A percentile compares a stretch with the other conserved stretches of the same genome.
phyloP scores from a whole-genome alignment of 2,797 vertebrate genomes.

The Leucoraja ocellata region DNA sequence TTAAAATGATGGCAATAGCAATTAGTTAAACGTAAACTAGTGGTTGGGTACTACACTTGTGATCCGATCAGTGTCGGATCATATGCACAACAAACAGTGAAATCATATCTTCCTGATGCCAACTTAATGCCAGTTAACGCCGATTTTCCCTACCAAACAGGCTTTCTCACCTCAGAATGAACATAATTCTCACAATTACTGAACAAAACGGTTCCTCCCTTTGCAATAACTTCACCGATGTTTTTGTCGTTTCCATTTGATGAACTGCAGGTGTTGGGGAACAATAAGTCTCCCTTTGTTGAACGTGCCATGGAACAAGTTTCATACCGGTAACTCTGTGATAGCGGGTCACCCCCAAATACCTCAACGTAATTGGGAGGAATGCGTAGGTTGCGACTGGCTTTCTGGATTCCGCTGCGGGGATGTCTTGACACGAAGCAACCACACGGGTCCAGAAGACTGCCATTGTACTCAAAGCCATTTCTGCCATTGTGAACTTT shows the following conservation, averaged over 20 bases:
- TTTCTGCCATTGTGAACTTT: conserved; percentile 4
- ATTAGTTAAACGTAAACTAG: neutral
- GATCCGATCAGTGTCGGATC: no score
- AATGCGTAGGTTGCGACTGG: conserved; percentile 2
- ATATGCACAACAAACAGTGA: neutral
- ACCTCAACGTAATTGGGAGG: conserved; percentile 41
- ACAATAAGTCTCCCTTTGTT: conserved; percentile 70
- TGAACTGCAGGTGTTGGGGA: conserved; percentile 72
- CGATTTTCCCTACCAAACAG: conserved; percentile 51
- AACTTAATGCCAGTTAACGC: conserved; percentile 53
- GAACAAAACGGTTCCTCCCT: no score
- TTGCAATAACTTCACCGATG: neutral
- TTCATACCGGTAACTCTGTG: conserved; percentile 54
- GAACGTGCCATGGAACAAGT: conserved; percentile 53
- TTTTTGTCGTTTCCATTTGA: conserved; percentile 51
- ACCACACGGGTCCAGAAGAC: neutral
- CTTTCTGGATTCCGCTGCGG: conserved; percentile 13
- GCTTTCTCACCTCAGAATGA: conserved; percentile 40
- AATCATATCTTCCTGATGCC: conserved; percentile 47
- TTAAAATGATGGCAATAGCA: neutral
- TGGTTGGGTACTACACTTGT: no score
- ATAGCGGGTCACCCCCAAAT: conserved; percentile 55
- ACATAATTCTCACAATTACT: neutral
- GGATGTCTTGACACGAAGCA: neutral
- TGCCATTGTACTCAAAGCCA: neutral